These are phyloP conservation scores for Entomyzon cyanotis DNA, from an alignment of 2,113 vertebrate genomes.

Conservation along the genomic window DNA sequence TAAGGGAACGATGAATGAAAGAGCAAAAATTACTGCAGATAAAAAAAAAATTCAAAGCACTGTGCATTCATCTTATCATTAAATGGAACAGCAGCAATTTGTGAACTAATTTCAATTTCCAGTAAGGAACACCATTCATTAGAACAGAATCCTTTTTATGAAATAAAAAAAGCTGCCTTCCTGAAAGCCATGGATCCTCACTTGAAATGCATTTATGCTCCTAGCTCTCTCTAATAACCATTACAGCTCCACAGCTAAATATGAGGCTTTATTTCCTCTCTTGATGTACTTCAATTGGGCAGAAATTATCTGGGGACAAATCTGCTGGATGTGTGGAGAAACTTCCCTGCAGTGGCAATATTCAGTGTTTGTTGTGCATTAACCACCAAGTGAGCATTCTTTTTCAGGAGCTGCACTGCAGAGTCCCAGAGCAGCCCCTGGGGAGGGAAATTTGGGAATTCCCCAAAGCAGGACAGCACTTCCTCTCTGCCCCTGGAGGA, in stretches of 20 bases:
- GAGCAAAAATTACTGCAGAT: background rate
- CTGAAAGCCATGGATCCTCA: background rate
- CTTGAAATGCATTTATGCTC: background rate
- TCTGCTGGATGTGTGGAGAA: background rate
- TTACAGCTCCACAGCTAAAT: background rate
- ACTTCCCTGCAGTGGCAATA: background rate
- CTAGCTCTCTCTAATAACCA: background rate
- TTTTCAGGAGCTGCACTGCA: background rate
- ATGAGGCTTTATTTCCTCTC: background rate
- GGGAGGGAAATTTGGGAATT: background rate
- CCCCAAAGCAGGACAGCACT: background rate
- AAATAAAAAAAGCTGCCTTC: background rate
- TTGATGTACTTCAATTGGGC: background rate
- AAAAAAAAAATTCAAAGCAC: background rate
- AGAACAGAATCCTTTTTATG: background rate
- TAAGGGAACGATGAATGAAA: background rate
- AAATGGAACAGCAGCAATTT: background rate
- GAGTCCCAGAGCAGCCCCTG: background rate
- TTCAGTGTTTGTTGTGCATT: background rate
- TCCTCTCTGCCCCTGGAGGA: too few species aligned
- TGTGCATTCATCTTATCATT: background rate
- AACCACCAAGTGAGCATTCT: background rate
- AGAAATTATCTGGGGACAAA: background rate
- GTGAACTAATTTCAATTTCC: conserved; percentile 4
- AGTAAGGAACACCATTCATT: background rate